phyloP scores from a whole-genome alignment of 2,113 vertebrate species.

The Thunnus thynnus region DNA sequence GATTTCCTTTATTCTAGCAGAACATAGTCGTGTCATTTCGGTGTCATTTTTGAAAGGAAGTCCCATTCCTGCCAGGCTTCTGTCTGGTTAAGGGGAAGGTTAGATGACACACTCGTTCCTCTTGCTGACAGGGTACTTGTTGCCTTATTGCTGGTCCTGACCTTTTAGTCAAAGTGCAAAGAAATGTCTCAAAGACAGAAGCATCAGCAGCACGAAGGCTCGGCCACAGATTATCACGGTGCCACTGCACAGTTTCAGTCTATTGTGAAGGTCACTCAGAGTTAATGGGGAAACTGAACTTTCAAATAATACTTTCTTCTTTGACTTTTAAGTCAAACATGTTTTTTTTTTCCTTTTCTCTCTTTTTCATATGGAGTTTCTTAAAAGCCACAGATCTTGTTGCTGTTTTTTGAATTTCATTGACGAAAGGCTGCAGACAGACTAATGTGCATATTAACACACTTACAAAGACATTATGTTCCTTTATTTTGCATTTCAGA shows the following conservation, averaged over 20 bases:
- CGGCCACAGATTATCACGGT: not conserved
- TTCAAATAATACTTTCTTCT: not conserved
- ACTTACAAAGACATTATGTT: no score
- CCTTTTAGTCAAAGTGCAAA: slow-evolving; percentile 53
- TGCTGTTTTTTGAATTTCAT: not conserved
- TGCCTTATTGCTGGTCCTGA: slow-evolving; percentile 21
- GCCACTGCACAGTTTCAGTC: slow-evolving; percentile 9
- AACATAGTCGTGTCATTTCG: not conserved
- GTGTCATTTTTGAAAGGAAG: slow-evolving; percentile 7
- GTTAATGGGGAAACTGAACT: slow-evolving; percentile 21
- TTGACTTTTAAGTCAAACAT: not conserved
- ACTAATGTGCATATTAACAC: no score
- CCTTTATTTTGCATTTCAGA: no score
- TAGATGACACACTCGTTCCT: not conserved
- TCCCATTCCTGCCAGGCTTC: not conserved
- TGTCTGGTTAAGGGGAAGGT: slow-evolving; percentile 22
- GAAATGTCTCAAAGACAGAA: slow-evolving; percentile 33
- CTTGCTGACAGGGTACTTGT: not conserved
- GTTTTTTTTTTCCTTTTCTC: not conserved
- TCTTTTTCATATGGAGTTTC: not conserved
- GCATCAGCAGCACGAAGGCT: not conserved
- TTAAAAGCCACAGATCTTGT: not conserved
- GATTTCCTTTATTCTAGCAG: no score
- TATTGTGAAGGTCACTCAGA: slow-evolving; percentile 21
- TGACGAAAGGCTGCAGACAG: no score